Conservation (phyloP, 2,888 invertebrate genomes). For the Smittia aterrima region DNA sequence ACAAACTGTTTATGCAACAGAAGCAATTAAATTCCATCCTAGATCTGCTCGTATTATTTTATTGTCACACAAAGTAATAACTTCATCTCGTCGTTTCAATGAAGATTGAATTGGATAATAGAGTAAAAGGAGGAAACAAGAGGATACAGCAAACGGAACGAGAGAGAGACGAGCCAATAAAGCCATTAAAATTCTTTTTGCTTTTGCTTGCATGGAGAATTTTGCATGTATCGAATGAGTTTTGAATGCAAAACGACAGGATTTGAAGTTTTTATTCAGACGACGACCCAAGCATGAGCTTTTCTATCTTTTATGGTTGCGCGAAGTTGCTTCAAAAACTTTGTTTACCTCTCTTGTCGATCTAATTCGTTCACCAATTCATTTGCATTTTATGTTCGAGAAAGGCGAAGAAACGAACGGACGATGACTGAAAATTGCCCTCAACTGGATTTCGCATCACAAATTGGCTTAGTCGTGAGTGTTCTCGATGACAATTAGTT, state of each 20-base stretch:
- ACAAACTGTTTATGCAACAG: constrained; percentile 27
- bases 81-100: neutral
- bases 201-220: neutral
- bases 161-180: constrained; percentile 23
- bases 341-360: no score
- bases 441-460: neutral
- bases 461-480: constrained; percentile 1
- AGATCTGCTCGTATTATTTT: constrained; percentile 1
- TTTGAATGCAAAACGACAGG: no score
- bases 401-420: neutral
- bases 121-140: neutral
- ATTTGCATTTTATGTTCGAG: constrained; percentile 19
- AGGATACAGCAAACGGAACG: constrained; percentile 11
- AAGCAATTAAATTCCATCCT: constrained; percentile 25
- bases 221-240: neutral
- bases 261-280: no score
- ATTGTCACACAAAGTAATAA: neutral
- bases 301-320: no score
- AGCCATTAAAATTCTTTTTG: constrained; percentile 5
- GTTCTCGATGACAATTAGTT: constrained; percentile 13
- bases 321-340: no score
- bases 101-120: constrained; percentile 1
- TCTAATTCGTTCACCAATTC: neutral
- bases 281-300: no score
- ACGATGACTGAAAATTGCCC: no score